Evolutionary conservation across 1,140 invertebrate species (phyloP), one percentile per base, ranked within the genome.

Genomic region (Drosophila kikkawai): DNA sequence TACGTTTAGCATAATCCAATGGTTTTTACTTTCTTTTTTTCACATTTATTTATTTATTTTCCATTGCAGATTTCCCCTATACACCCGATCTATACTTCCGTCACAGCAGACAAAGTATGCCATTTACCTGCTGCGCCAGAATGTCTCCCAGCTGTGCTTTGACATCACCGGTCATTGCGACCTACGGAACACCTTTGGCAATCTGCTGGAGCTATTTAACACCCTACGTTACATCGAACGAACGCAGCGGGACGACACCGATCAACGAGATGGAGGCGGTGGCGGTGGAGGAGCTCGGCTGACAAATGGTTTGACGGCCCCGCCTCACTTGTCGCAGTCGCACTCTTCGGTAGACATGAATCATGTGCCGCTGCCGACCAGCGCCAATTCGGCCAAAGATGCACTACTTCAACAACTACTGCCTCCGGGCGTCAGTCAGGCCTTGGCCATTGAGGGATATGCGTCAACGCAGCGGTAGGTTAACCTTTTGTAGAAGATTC

Each of bases 121-220:
- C 47, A 96, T 98, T 17, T 98, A 96, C 93, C 93, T 98, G 19
- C 92, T 98, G n/a, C 98, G 98, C 82, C 97, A 97, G 93, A 97
- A 98, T 92, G 96, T 98, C 73, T 96, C 96, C 50, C 97, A 98
- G 92, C 93, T 98, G 36, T 93, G 96, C 75, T 97, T 95, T 94
- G 95, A 95, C 68, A 96, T 95, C 81, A 95, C 95, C 7, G 93
- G 96, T 6, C 97, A 96, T 2, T 93, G 93, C 22, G 96, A 97
- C 92, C 93, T 97, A 51, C 93, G 96, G 65, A 94, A 95, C 42
- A 98, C 97, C 0, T 93, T 98, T 81, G 94, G 95, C 1, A 97
- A 97, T 93, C 93, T 97, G 13, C 93, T 95, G 64, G 93, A 94
- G n/a, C 70, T 92, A 4, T 92, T 92, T 42, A 63, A 60, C 22